phyloP scores from a whole-genome alignment of 2,797 vertebrate genomes.

The Nyctalus aviator region DNA sequence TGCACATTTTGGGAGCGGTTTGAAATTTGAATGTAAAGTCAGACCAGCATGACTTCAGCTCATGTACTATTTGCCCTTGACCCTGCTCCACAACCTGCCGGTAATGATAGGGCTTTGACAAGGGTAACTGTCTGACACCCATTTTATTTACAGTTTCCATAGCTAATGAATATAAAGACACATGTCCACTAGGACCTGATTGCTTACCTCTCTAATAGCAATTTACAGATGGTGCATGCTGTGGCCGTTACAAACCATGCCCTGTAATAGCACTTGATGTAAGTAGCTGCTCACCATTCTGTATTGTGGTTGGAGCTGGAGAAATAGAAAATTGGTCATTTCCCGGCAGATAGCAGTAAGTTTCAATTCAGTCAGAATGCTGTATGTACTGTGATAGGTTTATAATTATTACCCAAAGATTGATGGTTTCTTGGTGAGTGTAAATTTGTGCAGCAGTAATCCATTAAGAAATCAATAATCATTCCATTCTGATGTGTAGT shows the following conservation, averaged over 20 bases:
- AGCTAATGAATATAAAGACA: constrained; percentile 76
- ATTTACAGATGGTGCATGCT: constrained; percentile 76
- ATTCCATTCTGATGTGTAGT: constrained; percentile 86
- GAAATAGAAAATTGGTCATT: constrained; percentile 88
- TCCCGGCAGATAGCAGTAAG: constrained; percentile 87
- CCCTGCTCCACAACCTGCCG: constrained; percentile 48
- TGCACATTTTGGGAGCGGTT: constrained; percentile 37
- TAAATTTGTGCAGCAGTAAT: constrained; percentile 90
- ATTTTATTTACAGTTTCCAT: constrained; percentile 79
- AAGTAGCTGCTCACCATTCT: constrained; percentile 78
- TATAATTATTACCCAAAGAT: constrained; percentile 90
- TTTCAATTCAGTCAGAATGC: constrained; percentile 86
- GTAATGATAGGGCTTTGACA: constrained; percentile 60
- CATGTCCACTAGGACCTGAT: constrained; percentile 64
- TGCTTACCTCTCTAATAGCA: constrained; percentile 75
- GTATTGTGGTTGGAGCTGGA: constrained; percentile 85
- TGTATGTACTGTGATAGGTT: constrained; percentile 85
- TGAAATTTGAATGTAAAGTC: constrained; percentile 15
- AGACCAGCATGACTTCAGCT: constrained; percentile 45
- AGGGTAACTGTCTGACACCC: constrained; percentile 44
- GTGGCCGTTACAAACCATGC: constrained; percentile 79
- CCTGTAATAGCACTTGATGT: constrained; percentile 82
- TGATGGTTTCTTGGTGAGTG: constrained; percentile 87
- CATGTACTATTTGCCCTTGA: constrained; percentile 49
- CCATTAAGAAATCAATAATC: constrained; percentile 92